Evolutionary conservation across 2,797 vertebrate genomes (phyloP), one percentile per base, ranked within the genome.

Genomic region (Thaleichthys pacificus): DNA sequence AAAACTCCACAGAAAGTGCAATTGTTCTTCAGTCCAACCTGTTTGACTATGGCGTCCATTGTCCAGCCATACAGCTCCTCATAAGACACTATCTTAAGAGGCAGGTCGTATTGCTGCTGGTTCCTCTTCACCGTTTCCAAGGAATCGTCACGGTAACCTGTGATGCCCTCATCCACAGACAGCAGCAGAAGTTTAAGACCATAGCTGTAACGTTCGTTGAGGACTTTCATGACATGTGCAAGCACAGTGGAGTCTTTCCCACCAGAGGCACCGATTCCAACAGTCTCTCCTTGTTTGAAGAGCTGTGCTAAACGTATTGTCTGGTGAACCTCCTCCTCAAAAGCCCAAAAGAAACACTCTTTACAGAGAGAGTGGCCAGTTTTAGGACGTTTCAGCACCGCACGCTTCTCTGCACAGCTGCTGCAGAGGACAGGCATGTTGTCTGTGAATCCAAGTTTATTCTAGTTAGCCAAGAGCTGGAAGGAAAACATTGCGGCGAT

Each of bases 1-100:
- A 96, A 95, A 69, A 97, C 95, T 0, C 95, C 95, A 38, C 96
- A 96, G 88, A 97, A 97, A 63, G 96, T 97, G 89, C 96, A 97
- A 85, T 95, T 96, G 74, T 95, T 94, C 75, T 93, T 94, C 79
- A 93, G 84, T 0, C 95, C 95, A 6, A 95, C 88, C 82, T 95
- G 94, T 81, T 93, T 92, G 57, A 94, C 95, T 26, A 96, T 95
- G 9, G 93, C 92, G 35, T 96, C 95, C 96, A 96, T 96, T 6
- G 95, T 96, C 95, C 95, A 97, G 60, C 95, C 96, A 2, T 96
- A 96, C 4, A 97, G 89, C 78, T 95, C 93, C 15, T 91, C 89
- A 4, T 96, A 96, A 1, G 96, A 95, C 71, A 97, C 91, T 0
- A 96, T 88, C 77, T 93, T 95, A 60, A 97, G 87, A 0, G 95